A percentile compares a stretch with the other conserved stretches of the same genome.
phyloP scores from a whole-genome alignment of 2,113 vertebrate genomes.

The Anoplopoma fimbria region DNA sequence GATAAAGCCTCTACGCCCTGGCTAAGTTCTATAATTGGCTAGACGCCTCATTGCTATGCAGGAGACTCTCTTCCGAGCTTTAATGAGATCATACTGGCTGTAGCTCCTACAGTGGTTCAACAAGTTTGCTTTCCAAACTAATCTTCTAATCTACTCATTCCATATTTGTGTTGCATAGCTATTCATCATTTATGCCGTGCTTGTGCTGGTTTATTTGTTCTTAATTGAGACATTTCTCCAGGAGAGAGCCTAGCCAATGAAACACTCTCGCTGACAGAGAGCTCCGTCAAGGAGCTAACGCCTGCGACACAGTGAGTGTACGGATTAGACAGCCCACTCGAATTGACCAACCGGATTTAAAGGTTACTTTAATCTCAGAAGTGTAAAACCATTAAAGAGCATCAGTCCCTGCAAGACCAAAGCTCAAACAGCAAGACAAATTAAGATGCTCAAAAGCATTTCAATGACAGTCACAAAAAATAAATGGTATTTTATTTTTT shows the following conservation, averaged over 20 bases:
- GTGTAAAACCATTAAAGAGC: conserved; percentile 72
- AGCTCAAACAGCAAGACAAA: conserved; percentile 46
- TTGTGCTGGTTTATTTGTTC: conserved; percentile 44
- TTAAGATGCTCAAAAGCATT: conserved; percentile 23
- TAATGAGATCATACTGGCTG: conserved; percentile 72
- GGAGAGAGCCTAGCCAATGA: conserved; percentile 30
- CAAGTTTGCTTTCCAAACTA: conserved; percentile 38
- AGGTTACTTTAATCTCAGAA: conserved; percentile 80
- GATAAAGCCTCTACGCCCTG: conserved; percentile 16
- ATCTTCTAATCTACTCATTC: conserved; percentile 60
- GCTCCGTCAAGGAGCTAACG: conserved; percentile 35
- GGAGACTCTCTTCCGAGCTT: conserved; percentile 41
- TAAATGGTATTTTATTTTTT: neutral
- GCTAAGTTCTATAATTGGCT: conserved; percentile 51
- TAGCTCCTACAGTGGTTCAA: conserved; percentile 33
- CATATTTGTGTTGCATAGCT: conserved; percentile 48
- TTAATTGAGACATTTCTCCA: conserved; percentile 64
- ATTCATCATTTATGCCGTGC: conserved; percentile 30
- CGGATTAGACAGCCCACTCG: conserved; percentile 73
- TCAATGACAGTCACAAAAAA: conserved; percentile 16
- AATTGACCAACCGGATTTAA: conserved; percentile 81
- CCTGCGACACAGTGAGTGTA: conserved; percentile 52
- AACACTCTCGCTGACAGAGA: conserved; percentile 27
- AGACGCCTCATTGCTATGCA: conserved; percentile 67
- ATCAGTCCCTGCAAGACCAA: conserved; percentile 56